phyloP scores from a whole-genome alignment of 2,113 vertebrate species.

The Oxyura jamaicensis region DNA sequence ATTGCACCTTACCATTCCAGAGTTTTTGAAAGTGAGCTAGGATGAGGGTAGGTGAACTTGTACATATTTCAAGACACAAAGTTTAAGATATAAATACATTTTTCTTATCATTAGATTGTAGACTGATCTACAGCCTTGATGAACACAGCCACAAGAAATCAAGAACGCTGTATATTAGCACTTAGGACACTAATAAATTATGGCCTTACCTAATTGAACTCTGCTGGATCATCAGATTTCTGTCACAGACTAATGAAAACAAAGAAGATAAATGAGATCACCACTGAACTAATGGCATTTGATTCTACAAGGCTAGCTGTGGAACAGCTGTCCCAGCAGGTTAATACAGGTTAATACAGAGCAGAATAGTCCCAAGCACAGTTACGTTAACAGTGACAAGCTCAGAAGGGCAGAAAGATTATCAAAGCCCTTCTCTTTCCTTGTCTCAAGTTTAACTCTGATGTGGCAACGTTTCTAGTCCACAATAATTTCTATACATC shows the following conservation, averaged over 20 bases:
- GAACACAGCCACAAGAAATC: neutral
- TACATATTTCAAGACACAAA: neutral
- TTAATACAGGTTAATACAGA: neutral
- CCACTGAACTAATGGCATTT: neutral
- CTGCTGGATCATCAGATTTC: neutral
- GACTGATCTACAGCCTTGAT: neutral
- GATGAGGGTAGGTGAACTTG: neutral
- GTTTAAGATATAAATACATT: neutral
- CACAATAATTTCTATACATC: neutral
- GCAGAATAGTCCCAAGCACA: neutral
- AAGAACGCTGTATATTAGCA: accelerated
- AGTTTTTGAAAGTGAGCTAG: neutral
- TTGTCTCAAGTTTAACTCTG: neutral
- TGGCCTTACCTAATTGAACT: neutral
- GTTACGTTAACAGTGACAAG: neutral
- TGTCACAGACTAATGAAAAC: neutral
- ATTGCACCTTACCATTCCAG: neutral
- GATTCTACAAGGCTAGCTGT: neutral
- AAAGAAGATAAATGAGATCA: neutral
- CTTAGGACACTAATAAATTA: neutral
- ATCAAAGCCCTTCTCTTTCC: neutral
- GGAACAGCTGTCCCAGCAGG: neutral
- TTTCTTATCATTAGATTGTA: neutral
- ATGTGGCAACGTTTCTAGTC: neutral
- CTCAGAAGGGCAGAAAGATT: neutral